Base-by-base conservation (phyloP, 2,797 vertebrate species). In the Arnoldichthys spilopterus region DNA sequence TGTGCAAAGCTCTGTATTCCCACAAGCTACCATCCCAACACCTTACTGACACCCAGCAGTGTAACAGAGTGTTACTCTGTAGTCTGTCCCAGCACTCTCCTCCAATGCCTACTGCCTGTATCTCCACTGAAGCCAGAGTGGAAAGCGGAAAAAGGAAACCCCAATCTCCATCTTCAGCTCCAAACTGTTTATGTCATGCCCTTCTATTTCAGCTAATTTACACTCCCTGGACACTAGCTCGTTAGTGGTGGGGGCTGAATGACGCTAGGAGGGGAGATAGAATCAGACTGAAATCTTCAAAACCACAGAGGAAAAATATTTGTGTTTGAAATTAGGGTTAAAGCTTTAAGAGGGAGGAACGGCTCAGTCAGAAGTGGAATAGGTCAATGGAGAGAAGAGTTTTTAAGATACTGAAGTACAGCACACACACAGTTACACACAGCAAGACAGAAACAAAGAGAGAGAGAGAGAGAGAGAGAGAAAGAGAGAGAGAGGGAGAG, bases 131-230 rank as follows among this genome's bases (percentile, higher is more conserved):
- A 75, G 59, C 28, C 72, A 81, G 83, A 82, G 69, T 53, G 74
- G 84, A 82, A 78, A 80, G 72, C 24, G 53, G 71, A 79, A 83
- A 68, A 54, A 28, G 70, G 75, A 76, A 78, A 85, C 85, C 72
- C 47, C 58, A 76, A 85, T 83, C 81, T 85, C 58, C 76, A 83
- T 81, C 80, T 79, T 69, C 26, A 77, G 79, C 75, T 84, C 28
- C 80, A 87, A 86, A 88, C 72, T 73, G 82, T 86, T 86, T 85
- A 85, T 61, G 20, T 70, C 80, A 73, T 49, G 78, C 71, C 76
- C 22, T 49, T 63, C 78, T 78, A 66, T 79, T 81, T 75, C 61
- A 66, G 67, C 53, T 82, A 85, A 84, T 85, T 78, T 84, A 75
- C 75, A 49, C 53, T 79, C 85, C 67, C 84, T 61, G 69, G 85